These are phyloP conservation scores for Pelecanoides urinatrix DNA, from an alignment of 2,113 vertebrate species.

Conservation along the genomic window DNA sequence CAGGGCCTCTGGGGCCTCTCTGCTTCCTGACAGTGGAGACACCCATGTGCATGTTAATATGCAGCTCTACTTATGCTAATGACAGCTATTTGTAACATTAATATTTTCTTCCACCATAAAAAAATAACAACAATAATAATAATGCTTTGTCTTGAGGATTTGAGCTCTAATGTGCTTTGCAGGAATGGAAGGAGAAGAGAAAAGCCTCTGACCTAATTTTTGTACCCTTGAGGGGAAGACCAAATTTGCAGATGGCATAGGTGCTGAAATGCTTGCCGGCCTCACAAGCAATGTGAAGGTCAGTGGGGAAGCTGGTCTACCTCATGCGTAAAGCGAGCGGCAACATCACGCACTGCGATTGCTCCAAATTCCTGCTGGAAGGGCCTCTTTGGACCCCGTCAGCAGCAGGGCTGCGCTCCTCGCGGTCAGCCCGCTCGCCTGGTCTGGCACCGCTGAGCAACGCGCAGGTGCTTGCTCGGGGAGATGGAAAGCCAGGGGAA, in stretches of 20 bases:
- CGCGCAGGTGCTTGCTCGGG: background rate
- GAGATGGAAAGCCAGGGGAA: background rate
- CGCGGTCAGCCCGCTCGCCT: background rate
- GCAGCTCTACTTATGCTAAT: conserved; percentile 68
- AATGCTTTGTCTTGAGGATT: conserved; percentile 75
- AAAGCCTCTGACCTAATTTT: conserved; percentile 65
- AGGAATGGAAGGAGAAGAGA: conserved; percentile 19
- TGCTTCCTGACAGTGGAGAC: conserved; percentile 68
- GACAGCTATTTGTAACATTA: conserved; percentile 75
- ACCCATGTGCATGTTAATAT: conserved; percentile 73
- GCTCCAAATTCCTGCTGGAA: background rate
- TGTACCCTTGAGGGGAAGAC: conserved; percentile 14
- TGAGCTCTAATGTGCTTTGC: conserved; percentile 71
- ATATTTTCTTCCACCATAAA: conserved; percentile 76
- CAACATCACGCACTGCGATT: background rate
- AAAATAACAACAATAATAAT: conserved; percentile 65
- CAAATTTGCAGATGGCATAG: background rate
- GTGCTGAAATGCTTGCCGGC: background rate
- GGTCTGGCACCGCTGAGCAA: background rate
- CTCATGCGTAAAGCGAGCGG: background rate
- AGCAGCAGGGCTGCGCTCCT: background rate
- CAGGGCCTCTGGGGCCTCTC: conserved; percentile 68
- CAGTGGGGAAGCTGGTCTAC: background rate
- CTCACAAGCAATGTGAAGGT: background rate
- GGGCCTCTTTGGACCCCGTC: background rate